Evolutionary conservation across 2,113 vertebrate species (phyloP), one percentile per base, ranked within the genome.

Genomic region (Anarhynchus alexandrinus): DNA sequence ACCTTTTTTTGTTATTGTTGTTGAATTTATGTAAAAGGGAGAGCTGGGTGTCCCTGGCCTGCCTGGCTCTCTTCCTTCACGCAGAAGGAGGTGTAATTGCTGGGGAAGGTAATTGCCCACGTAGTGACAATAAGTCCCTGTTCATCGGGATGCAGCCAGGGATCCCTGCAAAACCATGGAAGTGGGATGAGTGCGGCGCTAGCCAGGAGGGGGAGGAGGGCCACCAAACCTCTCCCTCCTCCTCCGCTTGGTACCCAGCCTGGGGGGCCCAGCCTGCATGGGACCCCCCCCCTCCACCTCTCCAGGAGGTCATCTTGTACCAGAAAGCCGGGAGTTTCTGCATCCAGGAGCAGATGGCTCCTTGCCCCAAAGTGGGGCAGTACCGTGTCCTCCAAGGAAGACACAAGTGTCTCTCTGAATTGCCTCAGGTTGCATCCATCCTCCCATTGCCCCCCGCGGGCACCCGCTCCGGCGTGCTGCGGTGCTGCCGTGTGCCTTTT

Each of bases 381-480:
- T 80, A 42, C n/a, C 1, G 0, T 15, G 58, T 80, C 66, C 70
- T 93, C 87, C 51, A 62, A 79, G 76, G 87, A 81, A 62, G 74
- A 79, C 49, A 7, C 34, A 64, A 92, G 32, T 27, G 45, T 45
- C 65, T 82, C 55, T 92, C 92, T 54, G 45, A 85, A 80, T 70
- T 82, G 91, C 91, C 57, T 82, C 5, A 1, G 70, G 84, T 47
- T 42, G 42, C 49, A 82, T 89, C 82, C 78, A 67, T 86, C 91
- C 77, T 85, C 73, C 66, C 1, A 1, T 59, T 59, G 26, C 65
- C 80, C 59, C 54, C 66, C 43, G 4, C 0, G 2, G 88, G 29
- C 58, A 17, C 22, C 36, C 2, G 2, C 89, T 73, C 73, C 0
- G 0, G 52, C 16, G 0, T 0, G 2, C 94, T 25, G 72, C 1